phyloP scores from a whole-genome alignment of 2,113 vertebrate species.

The Elephas maximus region DNA sequence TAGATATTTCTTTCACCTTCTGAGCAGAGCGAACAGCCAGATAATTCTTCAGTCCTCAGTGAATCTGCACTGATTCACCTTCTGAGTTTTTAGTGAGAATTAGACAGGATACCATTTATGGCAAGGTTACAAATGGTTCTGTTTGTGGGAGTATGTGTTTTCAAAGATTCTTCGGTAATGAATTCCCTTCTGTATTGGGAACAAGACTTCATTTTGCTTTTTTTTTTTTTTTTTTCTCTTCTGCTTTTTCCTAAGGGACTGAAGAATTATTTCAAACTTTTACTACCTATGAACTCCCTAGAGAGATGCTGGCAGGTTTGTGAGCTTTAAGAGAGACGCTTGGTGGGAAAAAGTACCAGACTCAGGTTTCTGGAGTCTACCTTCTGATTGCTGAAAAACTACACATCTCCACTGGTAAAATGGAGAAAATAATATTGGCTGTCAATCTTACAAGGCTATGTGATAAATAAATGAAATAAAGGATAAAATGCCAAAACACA shows the following conservation, averaged over 20 bases:
- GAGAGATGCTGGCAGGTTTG: not conserved
- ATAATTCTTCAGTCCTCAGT: not conserved
- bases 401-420: not conserved
- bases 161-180: not conserved
- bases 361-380: not conserved
- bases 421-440: not conserved
- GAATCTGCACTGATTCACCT: not conserved
- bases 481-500: not conserved
- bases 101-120: not conserved
- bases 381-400: not conserved
- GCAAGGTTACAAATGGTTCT: not conserved
- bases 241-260: not conserved
- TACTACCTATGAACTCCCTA: not conserved
- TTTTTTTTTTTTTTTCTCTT: not conserved
- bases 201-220: conserved; percentile 50
- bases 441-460: not conserved
- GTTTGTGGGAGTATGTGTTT: not conserved
- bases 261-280: conserved; percentile 42
- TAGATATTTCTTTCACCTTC: not conserved
- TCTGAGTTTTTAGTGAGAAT: not conserved
- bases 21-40: not conserved
- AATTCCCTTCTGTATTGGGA: conserved; percentile 1
- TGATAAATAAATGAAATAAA: conserved; percentile 9
- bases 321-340: not conserved
- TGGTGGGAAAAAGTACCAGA: not conserved